phyloP scores from a whole-genome alignment of 2,888 invertebrate species.

The Limenitis camilla region DNA sequence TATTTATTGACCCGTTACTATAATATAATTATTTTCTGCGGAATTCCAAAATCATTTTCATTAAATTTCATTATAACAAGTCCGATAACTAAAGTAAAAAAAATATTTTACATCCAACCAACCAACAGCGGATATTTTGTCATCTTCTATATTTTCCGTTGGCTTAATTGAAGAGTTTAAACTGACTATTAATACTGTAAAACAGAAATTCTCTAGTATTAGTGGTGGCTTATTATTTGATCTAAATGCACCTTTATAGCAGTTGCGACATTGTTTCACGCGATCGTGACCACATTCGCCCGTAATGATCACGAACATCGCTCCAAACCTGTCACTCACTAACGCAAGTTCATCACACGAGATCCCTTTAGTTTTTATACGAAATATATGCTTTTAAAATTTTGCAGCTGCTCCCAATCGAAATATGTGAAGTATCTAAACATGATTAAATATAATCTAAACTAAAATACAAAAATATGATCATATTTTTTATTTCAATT shows the following conservation, averaged over 20 bases:
- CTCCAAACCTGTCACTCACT: constrained; percentile 21
- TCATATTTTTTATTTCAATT: too few relatives aligned
- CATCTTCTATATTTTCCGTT: too few relatives aligned
- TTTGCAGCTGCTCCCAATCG: neutral
- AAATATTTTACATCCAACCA: too few relatives aligned
- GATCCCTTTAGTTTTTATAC: constrained; percentile 12
- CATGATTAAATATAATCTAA: too few relatives aligned
- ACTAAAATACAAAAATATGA: neutral
- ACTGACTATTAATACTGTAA: neutral
- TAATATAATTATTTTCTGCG: too few relatives aligned
- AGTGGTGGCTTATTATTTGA: neutral
- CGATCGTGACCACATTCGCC: constrained; percentile 59
- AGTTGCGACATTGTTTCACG: constrained; percentile 57
- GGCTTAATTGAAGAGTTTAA: neutral
- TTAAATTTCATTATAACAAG: too few relatives aligned
- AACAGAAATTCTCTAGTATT: neutral
- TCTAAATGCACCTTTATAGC: constrained; percentile 19
- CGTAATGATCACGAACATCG: constrained; percentile 31
- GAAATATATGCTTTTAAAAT: neutral
- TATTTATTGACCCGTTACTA: too few relatives aligned
- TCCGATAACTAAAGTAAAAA: too few relatives aligned
- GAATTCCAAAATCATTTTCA: too few relatives aligned
- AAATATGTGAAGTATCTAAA: neutral
- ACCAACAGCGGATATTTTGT: too few relatives aligned
- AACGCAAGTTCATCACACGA: constrained; percentile 23